Evolutionary conservation across 2,888 invertebrate genomes (phyloP).

Genomic region (Caenorhabditis parvicauda): DNA sequence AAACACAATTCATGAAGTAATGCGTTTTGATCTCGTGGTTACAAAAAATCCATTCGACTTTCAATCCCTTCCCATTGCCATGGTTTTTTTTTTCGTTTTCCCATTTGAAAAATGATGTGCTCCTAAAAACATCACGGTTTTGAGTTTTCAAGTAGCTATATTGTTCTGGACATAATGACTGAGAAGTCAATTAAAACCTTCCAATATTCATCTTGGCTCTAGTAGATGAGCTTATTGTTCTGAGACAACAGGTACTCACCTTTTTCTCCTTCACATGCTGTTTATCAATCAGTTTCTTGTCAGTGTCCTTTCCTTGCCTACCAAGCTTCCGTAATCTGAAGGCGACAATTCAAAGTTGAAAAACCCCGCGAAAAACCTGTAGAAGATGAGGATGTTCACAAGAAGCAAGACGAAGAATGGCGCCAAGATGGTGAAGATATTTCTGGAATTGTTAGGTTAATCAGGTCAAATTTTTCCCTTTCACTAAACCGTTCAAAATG

Average conservation of each 20-base stretch:
- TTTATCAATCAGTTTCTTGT: constrained; percentile 19
- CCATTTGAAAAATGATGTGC: too few relatives aligned
- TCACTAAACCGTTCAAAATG: too few relatives aligned
- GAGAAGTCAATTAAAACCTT: too few relatives aligned
- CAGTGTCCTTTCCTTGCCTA: not conserved
- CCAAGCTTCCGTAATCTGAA: not conserved
- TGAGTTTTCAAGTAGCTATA: too few relatives aligned
- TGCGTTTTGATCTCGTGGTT: not conserved
- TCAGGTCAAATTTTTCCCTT: not conserved
- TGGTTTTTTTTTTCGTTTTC: not conserved
- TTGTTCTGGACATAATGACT: too few relatives aligned
- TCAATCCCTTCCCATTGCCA: not conserved
- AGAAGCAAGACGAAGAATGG: constrained; percentile 44
- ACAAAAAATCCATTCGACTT: not conserved
- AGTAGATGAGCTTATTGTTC: not conserved
- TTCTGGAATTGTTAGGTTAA: constrained; percentile 25
- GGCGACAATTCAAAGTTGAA: not conserved
- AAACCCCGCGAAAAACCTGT: not conserved
- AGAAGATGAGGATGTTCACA: constrained; percentile 31
- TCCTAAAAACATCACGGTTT: too few relatives aligned
- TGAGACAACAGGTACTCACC: constrained; percentile 7
- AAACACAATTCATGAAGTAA: not conserved
- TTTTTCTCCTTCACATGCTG: constrained; percentile 43
- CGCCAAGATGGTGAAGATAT: constrained; percentile 40
- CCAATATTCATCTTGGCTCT: not conserved